Evolutionary conservation across 2,888 invertebrate genomes (phyloP).

Genomic region (Drosophila bunnanda): DNA sequence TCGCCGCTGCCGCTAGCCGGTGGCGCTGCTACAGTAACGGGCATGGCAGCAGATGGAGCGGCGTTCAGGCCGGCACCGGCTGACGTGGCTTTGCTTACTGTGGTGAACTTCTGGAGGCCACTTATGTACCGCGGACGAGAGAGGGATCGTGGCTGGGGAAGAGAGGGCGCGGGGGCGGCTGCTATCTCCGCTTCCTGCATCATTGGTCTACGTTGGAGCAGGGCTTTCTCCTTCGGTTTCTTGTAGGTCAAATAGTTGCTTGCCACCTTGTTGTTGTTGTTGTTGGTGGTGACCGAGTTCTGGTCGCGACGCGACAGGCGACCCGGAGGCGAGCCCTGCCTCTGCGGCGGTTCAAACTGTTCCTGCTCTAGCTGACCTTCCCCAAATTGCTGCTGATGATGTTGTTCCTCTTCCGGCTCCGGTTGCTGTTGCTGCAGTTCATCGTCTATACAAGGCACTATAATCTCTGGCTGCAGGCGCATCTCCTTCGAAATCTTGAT

Average conservation of each 20-base stretch:
- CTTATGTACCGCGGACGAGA: slow-evolving; percentile 83
- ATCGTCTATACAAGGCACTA: slow-evolving; percentile 84
- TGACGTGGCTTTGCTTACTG: slow-evolving; percentile 81
- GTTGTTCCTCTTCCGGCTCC: slow-evolving; percentile 28
- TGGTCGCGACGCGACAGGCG: slow-evolving; percentile 79
- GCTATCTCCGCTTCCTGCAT: slow-evolving; percentile 24
- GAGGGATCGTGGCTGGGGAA: slow-evolving; percentile 76
- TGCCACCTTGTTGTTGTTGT: slow-evolving; percentile 60
- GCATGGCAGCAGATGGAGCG: slow-evolving; percentile 33
- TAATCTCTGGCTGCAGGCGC: slow-evolving; percentile 70
- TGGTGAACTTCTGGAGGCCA: slow-evolving; percentile 80
- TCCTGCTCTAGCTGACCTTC: neutral
- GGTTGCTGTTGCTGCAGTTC: slow-evolving; percentile 42
- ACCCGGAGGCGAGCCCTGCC: slow-evolving; percentile 45
- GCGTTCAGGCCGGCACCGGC: slow-evolving; percentile 77
- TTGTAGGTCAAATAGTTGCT: slow-evolving; percentile 82
- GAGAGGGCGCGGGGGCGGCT: slow-evolving; percentile 14
- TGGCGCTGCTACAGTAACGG: slow-evolving; percentile 19
- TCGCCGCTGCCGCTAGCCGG: slow-evolving; percentile 53
- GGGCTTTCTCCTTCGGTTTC: slow-evolving; percentile 80
- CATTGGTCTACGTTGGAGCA: slow-evolving; percentile 40
- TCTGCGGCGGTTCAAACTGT: neutral
- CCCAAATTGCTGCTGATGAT: neutral
- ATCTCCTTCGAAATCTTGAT: slow-evolving; percentile 82
- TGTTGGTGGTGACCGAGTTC: slow-evolving; percentile 58